These are phyloP conservation scores for Lota lota DNA, from an alignment of 2,113 vertebrate species.

Conservation along the genomic window DNA sequence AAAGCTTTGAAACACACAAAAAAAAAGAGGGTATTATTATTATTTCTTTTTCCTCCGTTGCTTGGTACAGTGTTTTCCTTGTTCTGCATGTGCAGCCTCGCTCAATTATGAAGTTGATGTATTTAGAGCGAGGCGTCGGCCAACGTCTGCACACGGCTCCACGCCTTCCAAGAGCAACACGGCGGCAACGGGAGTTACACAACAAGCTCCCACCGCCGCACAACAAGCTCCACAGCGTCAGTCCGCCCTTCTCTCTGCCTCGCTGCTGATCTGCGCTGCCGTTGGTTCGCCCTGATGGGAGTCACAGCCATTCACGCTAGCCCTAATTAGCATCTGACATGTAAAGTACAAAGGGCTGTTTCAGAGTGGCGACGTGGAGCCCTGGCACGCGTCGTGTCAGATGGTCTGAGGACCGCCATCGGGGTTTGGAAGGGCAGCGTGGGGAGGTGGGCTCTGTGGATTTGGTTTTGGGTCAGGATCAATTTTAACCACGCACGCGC, in stretches of 20 bases:
- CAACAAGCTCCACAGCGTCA: background rate
- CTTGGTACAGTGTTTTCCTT: constrained; percentile 42
- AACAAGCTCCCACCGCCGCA: constrained; percentile 26
- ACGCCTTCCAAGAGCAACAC: constrained; percentile 39
- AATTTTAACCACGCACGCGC: background rate
- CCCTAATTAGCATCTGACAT: constrained; percentile 29
- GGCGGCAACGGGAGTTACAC: constrained; percentile 35
- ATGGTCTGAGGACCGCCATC: constrained; percentile 27
- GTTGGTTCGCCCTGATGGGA: constrained; percentile 16
- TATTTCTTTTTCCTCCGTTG: background rate
- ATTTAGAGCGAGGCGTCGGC: constrained; percentile 31
- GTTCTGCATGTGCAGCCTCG: constrained; percentile 36
- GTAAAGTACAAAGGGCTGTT: constrained; percentile 31
- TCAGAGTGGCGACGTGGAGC: constrained; percentile 26
- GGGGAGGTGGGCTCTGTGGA: constrained; percentile 23
- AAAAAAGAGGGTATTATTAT: too few species aligned
- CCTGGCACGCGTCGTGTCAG: background rate
- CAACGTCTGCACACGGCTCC: constrained; percentile 30
- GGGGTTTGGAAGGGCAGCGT: constrained; percentile 21
- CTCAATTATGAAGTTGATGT: constrained; percentile 43
- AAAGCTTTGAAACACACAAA: background rate
- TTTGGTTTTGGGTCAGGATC: constrained; percentile 31
- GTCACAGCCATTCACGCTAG: constrained; percentile 10
- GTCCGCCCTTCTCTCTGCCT: constrained; percentile 35
- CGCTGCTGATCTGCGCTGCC: constrained; percentile 23